These are phyloP conservation scores for Meiosimyza platycephala DNA, from an alignment of 2,888 invertebrate genomes.

Conservation along the genomic window DNA sequence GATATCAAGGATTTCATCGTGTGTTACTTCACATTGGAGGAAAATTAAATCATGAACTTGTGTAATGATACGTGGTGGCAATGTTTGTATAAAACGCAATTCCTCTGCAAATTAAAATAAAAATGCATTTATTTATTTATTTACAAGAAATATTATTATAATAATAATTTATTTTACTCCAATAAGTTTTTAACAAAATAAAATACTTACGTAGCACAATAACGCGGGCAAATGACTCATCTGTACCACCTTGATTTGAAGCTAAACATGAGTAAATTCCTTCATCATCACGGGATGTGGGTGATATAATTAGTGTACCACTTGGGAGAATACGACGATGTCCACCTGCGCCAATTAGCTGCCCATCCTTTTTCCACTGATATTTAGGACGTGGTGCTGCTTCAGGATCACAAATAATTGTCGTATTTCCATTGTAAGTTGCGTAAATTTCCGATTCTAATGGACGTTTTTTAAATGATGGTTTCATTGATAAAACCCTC, in stretches of 20 bases:
- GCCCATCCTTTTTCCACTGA: conserved; percentile 90
- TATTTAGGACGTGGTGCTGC: conserved; percentile 92
- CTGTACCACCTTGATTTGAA: conserved; percentile 86
- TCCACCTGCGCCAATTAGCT: conserved; percentile 80
- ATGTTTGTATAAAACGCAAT: conserved; percentile 78
- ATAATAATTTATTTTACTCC: background rate
- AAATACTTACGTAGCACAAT: conserved; percentile 79
- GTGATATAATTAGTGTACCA: conserved; percentile 87
- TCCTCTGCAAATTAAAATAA: conserved; percentile 71
- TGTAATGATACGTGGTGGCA: conserved; percentile 76
- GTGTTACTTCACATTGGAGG: conserved; percentile 85
- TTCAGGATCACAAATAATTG: conserved; percentile 91
- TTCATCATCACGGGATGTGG: conserved; percentile 87
- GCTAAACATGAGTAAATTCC: conserved; percentile 89
- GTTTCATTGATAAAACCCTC: conserved; percentile 86
- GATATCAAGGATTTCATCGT: conserved; percentile 87
- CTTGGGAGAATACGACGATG: conserved; percentile 84
- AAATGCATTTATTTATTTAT: too few relatives aligned
- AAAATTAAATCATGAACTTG: conserved; percentile 78
- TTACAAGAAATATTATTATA: too few relatives aligned
- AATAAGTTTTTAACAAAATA: background rate
- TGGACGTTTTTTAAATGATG: conserved; percentile 90
- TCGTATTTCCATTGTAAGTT: conserved; percentile 90
- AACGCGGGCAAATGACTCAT: conserved; percentile 84
- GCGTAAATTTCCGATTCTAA: conserved; percentile 91